A percentile compares a stretch with the other conserved stretches of the same genome.
These are phyloP conservation scores for Atta texana DNA, from an alignment of 1,140 invertebrate genomes.

Conservation along the genomic window DNA sequence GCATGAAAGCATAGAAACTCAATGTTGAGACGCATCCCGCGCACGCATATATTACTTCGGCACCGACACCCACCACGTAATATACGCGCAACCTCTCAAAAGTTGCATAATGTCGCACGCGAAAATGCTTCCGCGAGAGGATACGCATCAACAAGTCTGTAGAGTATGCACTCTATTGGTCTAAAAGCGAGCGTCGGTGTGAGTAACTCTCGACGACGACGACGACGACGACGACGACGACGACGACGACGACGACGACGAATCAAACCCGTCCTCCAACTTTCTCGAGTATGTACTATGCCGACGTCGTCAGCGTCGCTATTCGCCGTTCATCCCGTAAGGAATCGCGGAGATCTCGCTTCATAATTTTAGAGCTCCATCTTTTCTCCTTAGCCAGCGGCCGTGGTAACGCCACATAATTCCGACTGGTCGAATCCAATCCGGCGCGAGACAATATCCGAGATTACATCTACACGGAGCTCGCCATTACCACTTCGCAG, in stretches of 20 bases:
- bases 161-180: constrained; percentile 68
- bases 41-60: background rate
- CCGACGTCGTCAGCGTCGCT: background rate
- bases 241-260: constrained; percentile 22
- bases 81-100: constrained; percentile 25
- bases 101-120: constrained; percentile 46
- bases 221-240: too few species aligned
- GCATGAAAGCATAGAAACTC: constrained; percentile 13
- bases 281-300: constrained; percentile 65
- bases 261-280: constrained; percentile 49
- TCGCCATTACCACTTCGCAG: constrained; percentile 11
- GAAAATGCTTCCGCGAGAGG: constrained; percentile 64
- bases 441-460: constrained; percentile 46
- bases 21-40: background rate
- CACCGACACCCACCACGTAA: background rate
- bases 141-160: constrained; percentile 67
- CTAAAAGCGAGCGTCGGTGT: constrained; percentile 63
- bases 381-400: background rate
- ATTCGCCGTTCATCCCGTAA: background rate
- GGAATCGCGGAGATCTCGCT: constrained; percentile 26
- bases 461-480: constrained; percentile 31
- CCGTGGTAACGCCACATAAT: constrained; percentile 27
- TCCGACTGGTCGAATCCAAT: constrained; percentile 54
- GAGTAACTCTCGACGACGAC: constrained; percentile 60
- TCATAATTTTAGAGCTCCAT: constrained; percentile 16